phyloP scores from a whole-genome alignment of 2,113 vertebrate species.

The Gadus chalcogrammus region DNA sequence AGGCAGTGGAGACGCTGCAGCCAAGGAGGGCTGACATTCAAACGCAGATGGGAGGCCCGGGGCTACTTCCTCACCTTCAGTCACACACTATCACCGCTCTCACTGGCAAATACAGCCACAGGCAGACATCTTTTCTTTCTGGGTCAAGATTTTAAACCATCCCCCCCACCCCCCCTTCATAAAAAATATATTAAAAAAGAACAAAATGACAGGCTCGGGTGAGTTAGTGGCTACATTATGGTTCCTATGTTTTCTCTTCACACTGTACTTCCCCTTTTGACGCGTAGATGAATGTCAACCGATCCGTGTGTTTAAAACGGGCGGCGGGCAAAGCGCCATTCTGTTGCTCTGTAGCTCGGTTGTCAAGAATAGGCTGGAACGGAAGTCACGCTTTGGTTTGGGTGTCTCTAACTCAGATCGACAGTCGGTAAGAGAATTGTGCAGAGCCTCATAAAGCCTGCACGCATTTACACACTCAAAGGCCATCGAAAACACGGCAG shows the following conservation, averaged over 20 bases:
- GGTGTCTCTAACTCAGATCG: no score
- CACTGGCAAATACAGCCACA: conserved; percentile 58
- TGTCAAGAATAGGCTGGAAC: no score
- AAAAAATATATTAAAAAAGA: conserved; percentile 37
- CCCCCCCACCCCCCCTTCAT: not conserved
- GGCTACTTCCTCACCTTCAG: conserved; percentile 69
- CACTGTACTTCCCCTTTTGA: conserved; percentile 43
- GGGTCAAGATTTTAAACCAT: conserved; percentile 47
- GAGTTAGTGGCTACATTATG: conserved; percentile 30
- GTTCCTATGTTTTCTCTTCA: conserved; percentile 45
- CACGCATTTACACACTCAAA: no score
- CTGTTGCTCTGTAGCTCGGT: no score
- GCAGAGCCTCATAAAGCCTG: no score
- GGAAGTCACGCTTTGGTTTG: no score
- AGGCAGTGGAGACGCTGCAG: conserved; percentile 48
- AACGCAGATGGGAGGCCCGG: conserved; percentile 50
- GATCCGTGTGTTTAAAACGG: conserved; percentile 44
- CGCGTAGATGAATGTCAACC: conserved; percentile 61
- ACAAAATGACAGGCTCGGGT: conserved; percentile 29
- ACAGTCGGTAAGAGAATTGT: no score
- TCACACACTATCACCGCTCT: conserved; percentile 71
- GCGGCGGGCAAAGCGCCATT: not conserved
- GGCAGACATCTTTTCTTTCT: conserved; percentile 59
- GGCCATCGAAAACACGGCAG: no score
- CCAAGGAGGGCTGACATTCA: conserved; percentile 62